Percentiles rank a stretch among this genome's conserved stretches.
These are phyloP conservation scores for Peromyscus californicus DNA, from an alignment of 2,113 vertebrate species.

Conservation along the genomic window DNA sequence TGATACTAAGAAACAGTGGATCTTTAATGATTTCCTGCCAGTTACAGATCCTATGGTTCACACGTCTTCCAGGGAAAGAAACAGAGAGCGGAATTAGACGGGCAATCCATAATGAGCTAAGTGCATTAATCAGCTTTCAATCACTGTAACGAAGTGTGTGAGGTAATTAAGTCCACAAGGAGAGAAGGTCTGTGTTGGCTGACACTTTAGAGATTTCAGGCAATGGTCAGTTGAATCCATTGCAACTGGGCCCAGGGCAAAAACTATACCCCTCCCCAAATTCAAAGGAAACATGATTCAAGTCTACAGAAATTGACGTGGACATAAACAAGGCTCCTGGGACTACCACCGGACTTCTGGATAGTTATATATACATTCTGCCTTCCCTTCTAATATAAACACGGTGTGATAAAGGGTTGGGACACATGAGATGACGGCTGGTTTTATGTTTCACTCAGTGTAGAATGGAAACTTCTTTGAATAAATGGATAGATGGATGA, in stretches of 20 bases:
- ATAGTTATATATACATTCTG: neutral
- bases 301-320: neutral
- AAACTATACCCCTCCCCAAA: neutral
- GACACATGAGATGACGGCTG: neutral
- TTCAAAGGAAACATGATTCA: neutral
- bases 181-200: neutral
- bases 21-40: conserved; percentile 46
- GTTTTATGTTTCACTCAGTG: neutral
- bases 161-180: neutral
- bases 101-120: neutral
- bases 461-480: neutral
- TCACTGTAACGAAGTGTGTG: neutral
- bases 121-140: neutral
- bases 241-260: too few relatives aligned
- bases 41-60: neutral
- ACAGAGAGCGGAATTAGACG: neutral
- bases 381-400: neutral
- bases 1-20: neutral
- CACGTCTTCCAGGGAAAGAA: neutral
- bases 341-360: neutral
- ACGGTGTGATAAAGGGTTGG: neutral
- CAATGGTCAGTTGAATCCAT: neutral
- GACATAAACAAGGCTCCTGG: neutral
- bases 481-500: neutral
- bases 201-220: too few relatives aligned